Evolutionary conservation across 2,888 invertebrate genomes (phyloP), one percentile per base, ranked within the genome.

Genomic region (Seira sanloemensis): DNA sequence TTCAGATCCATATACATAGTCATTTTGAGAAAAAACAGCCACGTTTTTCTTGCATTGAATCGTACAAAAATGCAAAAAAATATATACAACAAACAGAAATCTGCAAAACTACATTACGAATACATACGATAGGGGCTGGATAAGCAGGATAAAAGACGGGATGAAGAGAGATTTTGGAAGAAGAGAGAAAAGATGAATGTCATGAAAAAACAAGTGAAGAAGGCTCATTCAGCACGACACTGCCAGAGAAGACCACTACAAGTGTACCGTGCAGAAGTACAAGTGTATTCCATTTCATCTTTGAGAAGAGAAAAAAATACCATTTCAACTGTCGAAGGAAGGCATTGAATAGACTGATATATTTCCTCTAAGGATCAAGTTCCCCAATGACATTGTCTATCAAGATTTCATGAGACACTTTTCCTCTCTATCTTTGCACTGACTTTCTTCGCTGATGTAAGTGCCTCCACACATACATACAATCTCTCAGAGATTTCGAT

Each of bases 351-450:
- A 72, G 77, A 72, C 82, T 82, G 82, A 82, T 82, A 77, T 82
- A 82, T 82, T 77, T 82, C 82, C 82, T 82, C 82, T 46, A 72
- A 82, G 82, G 82, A 82, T 82, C 82, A 82, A 82, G 82, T 82
- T 82, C 82, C 82, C 77, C 67, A 73, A 67, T 77, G 82, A 82
- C 82, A 82, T 23, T 77, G 82, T 82, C 82, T 82, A 82, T 82
- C 82, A 82, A 82, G 77, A 82, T 82, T 82, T 82, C 82, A 82
- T 67, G 82, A 82, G 77, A 82, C 82, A 82, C 82, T 77, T 77
- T 77, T 37, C 58, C 54, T 27, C 12, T 71, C 65, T 27, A 21
- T n/a, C 18, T 76, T 21, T 74, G n/a, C n/a, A n/a, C n/a, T n/a
- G n/a, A n/a, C n/a, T n/a, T n/a, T n/a, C n/a, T n/a, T n/a, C n/a